phyloP scores from a whole-genome alignment of 2,113 vertebrate genomes.

The Drymodes brunneopygia region DNA sequence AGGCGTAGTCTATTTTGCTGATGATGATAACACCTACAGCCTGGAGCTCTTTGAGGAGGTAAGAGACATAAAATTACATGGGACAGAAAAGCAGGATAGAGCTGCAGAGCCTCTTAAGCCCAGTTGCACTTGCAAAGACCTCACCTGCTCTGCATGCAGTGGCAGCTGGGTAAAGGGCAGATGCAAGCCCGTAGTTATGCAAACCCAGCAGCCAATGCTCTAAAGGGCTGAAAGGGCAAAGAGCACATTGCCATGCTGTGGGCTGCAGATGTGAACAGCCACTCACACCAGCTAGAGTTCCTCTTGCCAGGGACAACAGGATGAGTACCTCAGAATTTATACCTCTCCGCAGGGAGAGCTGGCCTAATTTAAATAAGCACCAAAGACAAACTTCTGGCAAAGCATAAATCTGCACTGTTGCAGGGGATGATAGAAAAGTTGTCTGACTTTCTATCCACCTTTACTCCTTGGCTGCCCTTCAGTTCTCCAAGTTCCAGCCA shows the following conservation, averaged over 20 bases:
- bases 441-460: not conserved
- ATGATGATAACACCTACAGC: constrained; percentile 96
- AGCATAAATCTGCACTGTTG: not conserved
- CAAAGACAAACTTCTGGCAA: not conserved
- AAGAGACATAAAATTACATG: not conserved
- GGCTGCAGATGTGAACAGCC: not conserved
- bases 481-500: not conserved
- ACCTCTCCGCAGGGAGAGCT: not conserved
- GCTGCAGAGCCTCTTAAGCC: not conserved
- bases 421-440: not conserved
- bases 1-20: constrained; percentile 92
- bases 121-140: not conserved
- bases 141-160: accelerated
- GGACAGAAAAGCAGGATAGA: not conserved
- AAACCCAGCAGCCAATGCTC: not conserved
- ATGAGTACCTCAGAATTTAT: not conserved
- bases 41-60: constrained; percentile 96
- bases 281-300: not conserved
- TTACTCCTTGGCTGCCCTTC: not conserved
- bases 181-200: not conserved
- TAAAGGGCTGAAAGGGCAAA: not conserved
- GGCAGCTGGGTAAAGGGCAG: not conserved
- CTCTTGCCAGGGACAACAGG: not conserved
- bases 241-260: not conserved
- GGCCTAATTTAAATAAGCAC: not conserved